Evolutionary conservation across 2,113 vertebrate genomes (phyloP), one percentile per base, ranked within the genome.

Genomic region (Himantopus leucocephalus): DNA sequence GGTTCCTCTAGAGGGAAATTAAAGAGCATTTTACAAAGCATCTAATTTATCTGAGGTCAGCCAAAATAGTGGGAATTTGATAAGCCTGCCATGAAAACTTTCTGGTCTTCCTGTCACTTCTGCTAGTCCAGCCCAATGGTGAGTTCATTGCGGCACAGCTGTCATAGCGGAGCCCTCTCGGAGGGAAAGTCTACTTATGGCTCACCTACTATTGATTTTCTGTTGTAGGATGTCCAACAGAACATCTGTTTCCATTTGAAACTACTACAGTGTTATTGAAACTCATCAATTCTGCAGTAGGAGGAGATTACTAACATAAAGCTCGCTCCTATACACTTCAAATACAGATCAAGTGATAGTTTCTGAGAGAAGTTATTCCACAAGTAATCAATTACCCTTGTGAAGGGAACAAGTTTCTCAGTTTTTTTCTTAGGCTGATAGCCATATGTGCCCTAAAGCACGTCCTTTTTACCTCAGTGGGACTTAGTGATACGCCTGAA

Each of bases 251-350:
- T 92, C 60, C 63, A 35, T 85, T 87, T 88, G 75, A 80, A 85
- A 85, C 72, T 52, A 66, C 71, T 70, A 6, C 37, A 53, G 48
- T 58, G 71, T 83, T 92, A 88, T 80, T 83, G 92, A 90, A 94
- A 90, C 59, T 92, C 90, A 93, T 92, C 82, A 88, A 2, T 90
- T 94, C 74, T 93, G 82, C 81, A 96, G 85, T 76, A 92, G 90
- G 74, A 94, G 72, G 71, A 85, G 88, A 83, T 83, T 80, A 62
- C 62, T 83, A 94, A 82, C 70, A 62, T 76, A 92, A 63, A 92
- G 78, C 53, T 88, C 48, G 34, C 63, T 92, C 37, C 58, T 93
- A 45, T 70, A 70, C 35, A 21, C 80, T 88, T 94, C 85, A 95
- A 92, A 88, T 83, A 78, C 53, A 88, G 78, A 95, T 85, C 62